Base-by-base conservation (phyloP, 2,888 invertebrate species). In the Sesamia inferens region DNA sequence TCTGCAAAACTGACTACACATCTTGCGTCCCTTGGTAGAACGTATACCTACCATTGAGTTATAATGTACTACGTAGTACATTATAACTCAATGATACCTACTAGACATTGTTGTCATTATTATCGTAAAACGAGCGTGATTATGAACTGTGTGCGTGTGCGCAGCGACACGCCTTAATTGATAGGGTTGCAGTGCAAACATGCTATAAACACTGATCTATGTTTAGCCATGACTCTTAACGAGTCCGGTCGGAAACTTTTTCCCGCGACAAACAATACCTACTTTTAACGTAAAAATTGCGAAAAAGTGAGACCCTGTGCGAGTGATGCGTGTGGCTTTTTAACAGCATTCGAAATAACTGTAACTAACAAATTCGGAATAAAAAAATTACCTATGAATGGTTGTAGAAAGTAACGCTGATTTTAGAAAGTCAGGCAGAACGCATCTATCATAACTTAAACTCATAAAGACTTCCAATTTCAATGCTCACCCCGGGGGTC, bases 91-190 rank as follows among this genome's bases (percentile, higher is more conserved):
- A n/a, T n/a, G n/a, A n/a, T n/a, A n/a, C n/a, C n/a, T 67, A 42
- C 54, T 82, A 64, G 16, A 70, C 47, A 70, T 47, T 76, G 68
- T 57, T 66, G 22, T 31, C 54, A 47, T 65, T 74, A 71, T 74
- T 73, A 74, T 24, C 14, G 44, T 59, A 47, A 69, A 71, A 63
- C 57, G 58, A 72, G 48, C 55, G n/a, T 68, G 64, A 68, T 68
- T 62, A 73, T 63, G 55, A 39, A 73, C 55, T 61, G 61, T 63
- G 31, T 83, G 81, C 68, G 74, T 76, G 68, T 66, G 73, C 66
- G 63, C 67, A 72, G 22, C 14, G 62, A 79, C 68, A 69, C 70
- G 31, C 70, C 54, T 13, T 77, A 74, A 75, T 73, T 68, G 58
- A 59, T 47, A 39, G 51, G 64, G 55, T 74, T 62, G 48, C 13